Percentiles rank a stretch among this genome's conserved stretches.
Conservation (phyloP, 2,888 invertebrate genomes). For the Marasmarcha lunaedactyla region DNA sequence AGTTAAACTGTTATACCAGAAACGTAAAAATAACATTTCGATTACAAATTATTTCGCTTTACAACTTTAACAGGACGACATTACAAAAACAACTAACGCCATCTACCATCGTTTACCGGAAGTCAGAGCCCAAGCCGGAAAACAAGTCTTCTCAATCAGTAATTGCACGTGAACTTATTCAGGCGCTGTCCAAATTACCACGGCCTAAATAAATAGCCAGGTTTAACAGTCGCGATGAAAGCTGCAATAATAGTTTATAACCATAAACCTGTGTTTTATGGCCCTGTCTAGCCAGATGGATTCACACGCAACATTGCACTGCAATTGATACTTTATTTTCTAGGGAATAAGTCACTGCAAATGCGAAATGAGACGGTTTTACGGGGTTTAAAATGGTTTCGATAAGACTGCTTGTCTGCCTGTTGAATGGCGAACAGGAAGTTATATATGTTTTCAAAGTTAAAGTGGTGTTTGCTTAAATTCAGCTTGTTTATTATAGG, state of each 20-base stretch:
- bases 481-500: too few species aligned
- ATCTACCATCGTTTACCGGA: too few species aligned
- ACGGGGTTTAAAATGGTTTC: constrained; percentile 6
- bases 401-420: constrained; percentile 8
- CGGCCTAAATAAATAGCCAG: neutral
- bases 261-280: constrained; percentile 40
- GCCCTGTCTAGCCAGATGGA: constrained; percentile 40
- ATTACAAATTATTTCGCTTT: too few species aligned
- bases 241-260: constrained; percentile 32
- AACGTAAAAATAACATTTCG: too few species aligned
- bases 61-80: too few species aligned
- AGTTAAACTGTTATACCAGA: too few species aligned
- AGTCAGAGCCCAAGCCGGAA: too few species aligned
- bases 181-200: too few species aligned
- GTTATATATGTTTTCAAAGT: constrained; percentile 1
- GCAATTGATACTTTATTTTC: constrained; percentile 12
- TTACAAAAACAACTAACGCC: too few species aligned
- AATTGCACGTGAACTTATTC: too few species aligned
- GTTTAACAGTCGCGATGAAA: constrained; percentile 21
- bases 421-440: constrained; percentile 7
- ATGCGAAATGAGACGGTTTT: neutral
- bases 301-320: constrained; percentile 19
- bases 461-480: constrained; percentile 14
- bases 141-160: too few species aligned
- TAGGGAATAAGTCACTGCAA: neutral